Evolutionary conservation across 1,140 invertebrate species (phyloP).

Genomic region (Lasaia peninsularis): DNA sequence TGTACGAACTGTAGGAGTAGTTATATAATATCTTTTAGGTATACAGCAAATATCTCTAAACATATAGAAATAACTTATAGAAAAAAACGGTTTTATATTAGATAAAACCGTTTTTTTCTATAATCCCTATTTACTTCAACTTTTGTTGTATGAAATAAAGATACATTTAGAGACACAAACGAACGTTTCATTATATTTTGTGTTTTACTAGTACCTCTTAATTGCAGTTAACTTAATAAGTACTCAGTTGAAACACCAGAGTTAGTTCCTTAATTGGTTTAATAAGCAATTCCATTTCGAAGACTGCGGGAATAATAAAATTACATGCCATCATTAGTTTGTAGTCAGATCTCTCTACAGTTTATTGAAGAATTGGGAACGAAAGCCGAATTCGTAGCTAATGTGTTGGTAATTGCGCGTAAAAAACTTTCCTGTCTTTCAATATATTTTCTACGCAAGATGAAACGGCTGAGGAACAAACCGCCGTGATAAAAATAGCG

Average conservation of each 20-base stretch:
- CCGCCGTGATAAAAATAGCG: slow-evolving; percentile 1
- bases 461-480: neutral
- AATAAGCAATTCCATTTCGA: neutral
- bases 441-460: neutral
- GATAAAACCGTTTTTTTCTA: no score
- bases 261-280: neutral
- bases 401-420: neutral
- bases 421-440: neutral
- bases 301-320: neutral
- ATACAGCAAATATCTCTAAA: no score
- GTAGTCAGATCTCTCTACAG: neutral
- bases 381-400: neutral
- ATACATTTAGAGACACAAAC: no score
- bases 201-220: no score
- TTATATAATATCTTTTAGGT: no score
- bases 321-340: neutral
- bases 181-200: no score
- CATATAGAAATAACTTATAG: no score
- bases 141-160: no score
- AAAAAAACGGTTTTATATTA: no score
- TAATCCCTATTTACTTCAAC: no score
- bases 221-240: no score
- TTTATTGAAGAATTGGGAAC: neutral
- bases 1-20: no score
- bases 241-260: neutral